Conservation (phyloP, 64 coral and sea anemone genomes). For the Anthopleura sola region DNA sequence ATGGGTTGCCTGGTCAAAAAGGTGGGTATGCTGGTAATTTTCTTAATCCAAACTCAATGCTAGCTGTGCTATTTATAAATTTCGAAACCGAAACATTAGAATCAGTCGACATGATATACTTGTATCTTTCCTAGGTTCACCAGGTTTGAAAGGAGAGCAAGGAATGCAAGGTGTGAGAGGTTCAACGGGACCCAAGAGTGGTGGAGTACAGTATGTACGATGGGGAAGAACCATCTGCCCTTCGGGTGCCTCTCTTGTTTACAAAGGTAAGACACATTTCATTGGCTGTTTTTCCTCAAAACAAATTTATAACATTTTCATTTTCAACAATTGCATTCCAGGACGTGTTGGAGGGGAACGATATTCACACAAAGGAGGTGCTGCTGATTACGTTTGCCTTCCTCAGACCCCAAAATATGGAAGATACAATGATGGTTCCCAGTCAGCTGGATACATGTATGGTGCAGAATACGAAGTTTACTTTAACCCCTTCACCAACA, state of each 20-base stretch:
- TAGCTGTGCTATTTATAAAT: too few relatives aligned
- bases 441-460: constrained; percentile 1
- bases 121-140: not conserved
- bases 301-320: not conserved
- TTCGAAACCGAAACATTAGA: too few relatives aligned
- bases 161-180: not conserved
- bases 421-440: not conserved
- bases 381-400: constrained; percentile 1
- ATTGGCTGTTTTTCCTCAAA: not conserved
- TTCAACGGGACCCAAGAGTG: not conserved
- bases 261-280: constrained; percentile 1
- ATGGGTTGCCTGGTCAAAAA: too few relatives aligned
- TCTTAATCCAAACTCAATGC: too few relatives aligned
- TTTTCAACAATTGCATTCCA: not conserved
- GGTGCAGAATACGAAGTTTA: constrained; percentile 26
- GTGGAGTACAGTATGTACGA: constrained; percentile 34
- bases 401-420: constrained; percentile 24
- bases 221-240: constrained; percentile 27
- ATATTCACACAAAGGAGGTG: not conserved
- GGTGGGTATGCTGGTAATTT: too few relatives aligned
- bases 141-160: constrained; percentile 3
- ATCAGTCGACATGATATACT: too few relatives aligned
- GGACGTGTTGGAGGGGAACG: constrained; percentile 5
- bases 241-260: constrained; percentile 11
- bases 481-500: not conserved